Evolutionary conservation across 2,797 vertebrate species (phyloP).

Genomic region (Telmatherina bonti): DNA sequence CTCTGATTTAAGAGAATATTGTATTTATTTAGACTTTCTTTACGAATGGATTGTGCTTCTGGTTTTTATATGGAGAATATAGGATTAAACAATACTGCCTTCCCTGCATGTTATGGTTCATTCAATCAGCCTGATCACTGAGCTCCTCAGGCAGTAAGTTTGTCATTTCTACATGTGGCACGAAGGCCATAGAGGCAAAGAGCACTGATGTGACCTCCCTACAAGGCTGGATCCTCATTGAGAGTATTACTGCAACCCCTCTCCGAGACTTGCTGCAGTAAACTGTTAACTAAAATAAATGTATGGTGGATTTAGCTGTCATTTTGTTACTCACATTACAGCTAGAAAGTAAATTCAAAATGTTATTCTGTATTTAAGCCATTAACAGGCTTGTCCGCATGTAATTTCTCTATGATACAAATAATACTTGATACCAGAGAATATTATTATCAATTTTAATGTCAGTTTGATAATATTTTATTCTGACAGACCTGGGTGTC

Average conservation of each 20-base stretch:
- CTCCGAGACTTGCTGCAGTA: not conserved
- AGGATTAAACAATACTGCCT: constrained; percentile 5
- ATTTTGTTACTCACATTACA: not conserved
- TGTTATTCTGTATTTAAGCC: not conserved
- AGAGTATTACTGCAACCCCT: constrained; percentile 20
- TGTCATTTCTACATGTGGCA: constrained; percentile 54
- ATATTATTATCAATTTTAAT: not conserved
- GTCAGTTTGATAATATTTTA: constrained; percentile 10
- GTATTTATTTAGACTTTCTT: constrained; percentile 26
- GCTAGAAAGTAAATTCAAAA: constrained; percentile 15
- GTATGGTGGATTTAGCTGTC: not conserved
- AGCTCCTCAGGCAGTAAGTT: constrained; percentile 39
- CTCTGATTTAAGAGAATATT: constrained; percentile 39
- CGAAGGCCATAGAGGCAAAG: constrained; percentile 46
- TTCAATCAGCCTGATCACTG: constrained; percentile 33
- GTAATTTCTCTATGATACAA: constrained; percentile 7
- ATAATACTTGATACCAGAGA: not conserved
- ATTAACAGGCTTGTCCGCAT: constrained; percentile 7
- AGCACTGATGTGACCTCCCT: constrained; percentile 51
- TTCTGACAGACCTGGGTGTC: constrained; percentile 75
- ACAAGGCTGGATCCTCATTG: constrained; percentile 25
- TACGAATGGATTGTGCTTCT: not conserved
- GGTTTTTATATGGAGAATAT: constrained; percentile 9
- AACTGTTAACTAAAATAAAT: constrained; percentile 19
- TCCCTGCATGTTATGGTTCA: constrained; percentile 16